A percentile compares a stretch with the other conserved stretches of the same genome.
Conservation (phyloP, 2,797 vertebrate species). For the Clarias pachynema region DNA sequence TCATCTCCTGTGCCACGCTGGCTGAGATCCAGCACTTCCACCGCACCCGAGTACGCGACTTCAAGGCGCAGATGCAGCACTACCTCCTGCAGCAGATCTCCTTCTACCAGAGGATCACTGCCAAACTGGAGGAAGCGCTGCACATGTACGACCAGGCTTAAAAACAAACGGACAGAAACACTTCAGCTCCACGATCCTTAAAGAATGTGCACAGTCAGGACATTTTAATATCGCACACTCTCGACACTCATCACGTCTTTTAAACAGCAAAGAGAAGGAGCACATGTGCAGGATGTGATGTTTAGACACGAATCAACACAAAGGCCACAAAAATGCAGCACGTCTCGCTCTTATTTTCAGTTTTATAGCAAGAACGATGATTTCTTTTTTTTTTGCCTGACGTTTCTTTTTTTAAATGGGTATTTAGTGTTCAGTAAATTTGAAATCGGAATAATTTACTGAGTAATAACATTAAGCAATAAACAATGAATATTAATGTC, state of each 20-base stretch:
- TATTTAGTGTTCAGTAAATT: background rate
- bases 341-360: background rate
- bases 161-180: background rate
- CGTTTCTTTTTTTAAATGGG: background rate
- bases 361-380: background rate
- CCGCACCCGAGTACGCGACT: slow-evolving; percentile 92
- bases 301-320: background rate
- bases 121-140: slow-evolving; percentile 92
- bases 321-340: background rate
- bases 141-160: slow-evolving; percentile 83
- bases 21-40: slow-evolving; percentile 99
- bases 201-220: background rate
- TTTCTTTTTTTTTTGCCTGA: background rate
- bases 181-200: background rate
- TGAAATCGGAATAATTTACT: background rate
- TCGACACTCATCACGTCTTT: background rate
- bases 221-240: background rate
- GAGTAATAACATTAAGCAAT: background rate
- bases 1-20: slow-evolving; percentile 94
- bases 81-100: slow-evolving; percentile 93
- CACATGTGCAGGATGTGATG: background rate
- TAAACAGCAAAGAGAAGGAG: background rate
- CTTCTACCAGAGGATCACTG: slow-evolving; percentile 97
- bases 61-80: slow-evolving; percentile 95
- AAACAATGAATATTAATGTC: background rate